Evolutionary conservation across 2,797 vertebrate species (phyloP).

Genomic region (Catharus ustulatus): DNA sequence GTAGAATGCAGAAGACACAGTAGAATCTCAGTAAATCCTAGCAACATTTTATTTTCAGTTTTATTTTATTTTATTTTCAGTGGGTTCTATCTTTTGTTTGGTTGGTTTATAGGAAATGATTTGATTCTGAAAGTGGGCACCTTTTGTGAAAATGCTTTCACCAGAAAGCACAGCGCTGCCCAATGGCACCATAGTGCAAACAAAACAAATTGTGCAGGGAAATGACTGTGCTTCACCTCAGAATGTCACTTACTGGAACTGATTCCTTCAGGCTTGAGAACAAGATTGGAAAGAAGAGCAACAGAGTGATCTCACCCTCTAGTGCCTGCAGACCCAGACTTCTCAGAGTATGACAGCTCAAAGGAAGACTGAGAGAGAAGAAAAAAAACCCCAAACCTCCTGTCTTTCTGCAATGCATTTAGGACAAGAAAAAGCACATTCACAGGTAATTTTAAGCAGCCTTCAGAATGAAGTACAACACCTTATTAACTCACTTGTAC

Average conservation of each 20-base stretch:
- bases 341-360: conserved; percentile 1
- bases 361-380: background rate
- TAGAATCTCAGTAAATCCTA: background rate
- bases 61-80: background rate
- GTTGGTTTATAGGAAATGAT: background rate
- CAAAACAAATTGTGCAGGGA: background rate
- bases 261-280: conserved; percentile 7
- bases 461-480: conserved; percentile 25
- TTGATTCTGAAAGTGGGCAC: background rate
- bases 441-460: conserved; percentile 52
- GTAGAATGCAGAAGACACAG: background rate
- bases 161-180: background rate
- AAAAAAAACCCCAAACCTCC: background rate
- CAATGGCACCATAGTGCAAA: accelerated
- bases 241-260: background rate
- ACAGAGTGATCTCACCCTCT: background rate
- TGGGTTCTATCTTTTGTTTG: background rate
- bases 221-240: background rate
- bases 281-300: background rate
- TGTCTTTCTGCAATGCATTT: conserved; percentile 15
- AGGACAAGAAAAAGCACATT: conserved; percentile 38
- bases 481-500: conserved; percentile 30
- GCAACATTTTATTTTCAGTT: background rate
- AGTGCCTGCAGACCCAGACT: background rate
- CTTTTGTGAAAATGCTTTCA: background rate